Base-by-base conservation (phyloP, 2,113 vertebrate genomes). In the Psittacula cyanocephala region DNA sequence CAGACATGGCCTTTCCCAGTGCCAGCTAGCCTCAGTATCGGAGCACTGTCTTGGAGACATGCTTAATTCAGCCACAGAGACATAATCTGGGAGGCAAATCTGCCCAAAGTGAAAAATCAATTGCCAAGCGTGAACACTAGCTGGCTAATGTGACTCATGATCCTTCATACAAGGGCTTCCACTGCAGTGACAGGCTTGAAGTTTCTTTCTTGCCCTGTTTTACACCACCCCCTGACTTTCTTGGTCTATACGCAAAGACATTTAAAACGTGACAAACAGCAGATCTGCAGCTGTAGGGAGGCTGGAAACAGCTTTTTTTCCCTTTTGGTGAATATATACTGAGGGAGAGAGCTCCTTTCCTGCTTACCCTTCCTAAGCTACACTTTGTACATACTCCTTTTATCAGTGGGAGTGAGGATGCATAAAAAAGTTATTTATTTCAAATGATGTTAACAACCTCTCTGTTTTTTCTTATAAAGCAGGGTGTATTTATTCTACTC, bases 1-100 rank as follows among this genome's bases (percentile, higher is more conserved):
- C 0, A 0, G 24, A 22, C 1, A 0, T 3, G 19, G 70, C 17
- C 22, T 63, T 46, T 27, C 14, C 2, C 17, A 29, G 9, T 4
- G 2, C 47, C 72, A 69, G 67, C 2, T 69, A 64, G 53, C 49
- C 59, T 29, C 23, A 2, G 27, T 3, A 20, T 4, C 19, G 59
- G 35, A 75, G 44, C 55, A 22, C 3, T 17, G 72, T 50, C 80
- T 74, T 35, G 35, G 52, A 86, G 79, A 47, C 59, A 10, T 5
- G 39, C 60, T 65, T n/a, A 17, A 47, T 35, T 35, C 68, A 44
- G 68, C 50, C 65, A 72, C 0, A 53, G 29, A 43, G 68, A 77
- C 19, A 11, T 11, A 35, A 49, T 24, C 59, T 67, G 77, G 33
- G 53, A 78, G 31, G 35, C 49, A 44, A 7, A 62, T 10, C 3